These are phyloP conservation scores for Novumbra hubbsi DNA, from an alignment of 2,797 vertebrate species.

Conservation along the genomic window DNA sequence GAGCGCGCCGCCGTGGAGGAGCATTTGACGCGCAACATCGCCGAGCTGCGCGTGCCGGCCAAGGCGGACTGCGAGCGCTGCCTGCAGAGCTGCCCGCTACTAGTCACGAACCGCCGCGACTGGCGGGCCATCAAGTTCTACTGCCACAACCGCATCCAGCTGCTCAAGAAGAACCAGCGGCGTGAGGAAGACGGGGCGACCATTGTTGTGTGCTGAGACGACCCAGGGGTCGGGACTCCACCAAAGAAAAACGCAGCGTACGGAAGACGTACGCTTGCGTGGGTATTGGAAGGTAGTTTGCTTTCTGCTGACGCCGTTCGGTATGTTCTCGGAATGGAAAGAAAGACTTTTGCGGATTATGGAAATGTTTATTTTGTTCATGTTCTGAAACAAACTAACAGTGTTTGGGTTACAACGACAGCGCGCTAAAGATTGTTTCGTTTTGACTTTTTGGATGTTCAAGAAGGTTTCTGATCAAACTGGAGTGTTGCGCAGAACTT, in stretches of 20 bases:
- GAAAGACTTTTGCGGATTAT: background rate
- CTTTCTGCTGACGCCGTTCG: background rate
- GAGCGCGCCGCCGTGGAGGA: constrained; percentile 78
- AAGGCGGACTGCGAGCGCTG: constrained; percentile 82
- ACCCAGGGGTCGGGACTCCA: background rate
- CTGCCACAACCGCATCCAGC: constrained; percentile 83
- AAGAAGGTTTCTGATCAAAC: background rate
- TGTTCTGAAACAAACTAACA: background rate
- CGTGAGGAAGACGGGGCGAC: constrained; percentile 62
- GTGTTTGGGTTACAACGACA: background rate
- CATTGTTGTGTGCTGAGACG: constrained; percentile 68
- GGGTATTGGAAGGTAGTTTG: background rate
- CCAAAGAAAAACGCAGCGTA: background rate
- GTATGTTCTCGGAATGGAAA: background rate
- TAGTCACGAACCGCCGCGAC: constrained; percentile 79
- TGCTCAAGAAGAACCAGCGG: constrained; percentile 79
- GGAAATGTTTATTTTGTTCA: background rate
- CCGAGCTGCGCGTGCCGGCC: constrained; percentile 75
- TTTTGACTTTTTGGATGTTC: background rate
- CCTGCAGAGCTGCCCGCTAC: constrained; percentile 77
- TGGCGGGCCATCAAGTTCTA: constrained; percentile 83
- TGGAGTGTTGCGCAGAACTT: too few species aligned
- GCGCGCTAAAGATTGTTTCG: background rate
- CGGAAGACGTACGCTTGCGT: background rate
- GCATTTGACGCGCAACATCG: constrained; percentile 78